Evolutionary conservation across 2,888 invertebrate species (phyloP), one percentile per base, ranked within the genome.

Genomic region (Brenthis daphne): DNA sequence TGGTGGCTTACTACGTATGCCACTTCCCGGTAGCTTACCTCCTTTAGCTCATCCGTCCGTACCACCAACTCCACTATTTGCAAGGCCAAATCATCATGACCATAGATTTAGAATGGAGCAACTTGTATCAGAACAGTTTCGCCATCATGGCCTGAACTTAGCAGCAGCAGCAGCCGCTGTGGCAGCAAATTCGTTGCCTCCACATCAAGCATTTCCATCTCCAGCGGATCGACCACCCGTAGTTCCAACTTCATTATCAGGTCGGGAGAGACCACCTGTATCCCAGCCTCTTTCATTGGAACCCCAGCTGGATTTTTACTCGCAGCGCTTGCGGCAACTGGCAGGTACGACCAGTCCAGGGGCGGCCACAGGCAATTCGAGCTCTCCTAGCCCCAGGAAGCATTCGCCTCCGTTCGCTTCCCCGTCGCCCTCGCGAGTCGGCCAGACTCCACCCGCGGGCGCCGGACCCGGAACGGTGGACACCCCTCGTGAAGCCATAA

Each of bases 251-350:
- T 93, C 94, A 68, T 82, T 93, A 65, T 89, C 94, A 70, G 87
- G 93, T 67, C 85, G 93, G 76, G 93, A 93, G 51, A 84, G 93
- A 78, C 84, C 80, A 76, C 90, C 93, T 71, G 90, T 93, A 82
- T 94, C 94, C 77, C 95, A 95, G 87, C 95, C 94, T 77, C 94
- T 96, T 77, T 95, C 95, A 88, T 93, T 96, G 80, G 97, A 96
- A 94, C 96, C 97, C 86, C 97, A 97, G 94, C 96, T 98, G 95
- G 98, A 99, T 96, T 99, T 98, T 96, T 99, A 99, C 96, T 99
- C 99, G 94, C 98, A 98, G 96, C 96, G 99, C 95, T 96, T 99
- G 95, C 97, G 98, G 95, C 98, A 98, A 95, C 96, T 99, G 94
- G 99, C 99, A 94, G 96, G 96, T 90, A 97, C 97, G 93, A 97